These are phyloP conservation scores for Catharus bicknelli DNA, from an alignment of 2,113 vertebrate species.

Conservation along the genomic window DNA sequence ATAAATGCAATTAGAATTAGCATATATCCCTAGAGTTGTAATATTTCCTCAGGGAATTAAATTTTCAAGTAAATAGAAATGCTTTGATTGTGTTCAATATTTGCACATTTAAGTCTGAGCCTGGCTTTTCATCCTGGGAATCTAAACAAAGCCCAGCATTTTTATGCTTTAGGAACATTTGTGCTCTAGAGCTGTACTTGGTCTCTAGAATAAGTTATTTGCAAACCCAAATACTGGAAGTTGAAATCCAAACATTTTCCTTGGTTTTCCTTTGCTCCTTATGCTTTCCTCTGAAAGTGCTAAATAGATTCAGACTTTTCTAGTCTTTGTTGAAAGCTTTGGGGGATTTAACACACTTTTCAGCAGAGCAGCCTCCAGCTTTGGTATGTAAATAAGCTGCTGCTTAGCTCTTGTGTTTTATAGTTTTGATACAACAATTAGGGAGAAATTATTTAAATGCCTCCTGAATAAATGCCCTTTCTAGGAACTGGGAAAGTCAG, in stretches of 20 bases:
- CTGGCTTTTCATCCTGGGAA: not conserved
- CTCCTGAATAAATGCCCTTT: not conserved
- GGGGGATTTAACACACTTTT: not conserved
- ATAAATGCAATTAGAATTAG: not conserved
- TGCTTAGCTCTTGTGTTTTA: not conserved
- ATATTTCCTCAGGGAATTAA: not conserved
- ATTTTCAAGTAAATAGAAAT: not conserved
- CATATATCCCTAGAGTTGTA: not conserved
- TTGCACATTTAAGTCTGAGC: not conserved
- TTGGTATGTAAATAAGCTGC: conserved; percentile 14
- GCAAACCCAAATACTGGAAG: conserved; percentile 5
- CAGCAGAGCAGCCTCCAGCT: not conserved
- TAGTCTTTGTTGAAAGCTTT: not conserved
- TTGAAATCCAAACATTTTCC: conserved; percentile 42
- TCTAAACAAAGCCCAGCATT: not conserved
- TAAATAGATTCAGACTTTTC: not conserved
- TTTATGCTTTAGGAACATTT: not conserved
- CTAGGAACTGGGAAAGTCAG: not conserved
- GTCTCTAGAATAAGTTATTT: not conserved
- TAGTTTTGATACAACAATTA: conserved; percentile 2
- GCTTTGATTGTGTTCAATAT: not conserved
- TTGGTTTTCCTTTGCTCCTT: conserved; percentile 27
- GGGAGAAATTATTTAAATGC: not conserved
- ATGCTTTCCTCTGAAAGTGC: conserved; percentile 19
- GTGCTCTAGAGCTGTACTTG: not conserved